Percentiles rank a stretch among this genome's conserved stretches.
Conservation (phyloP, 1,140 invertebrate species). For the Aethina tumida region DNA sequence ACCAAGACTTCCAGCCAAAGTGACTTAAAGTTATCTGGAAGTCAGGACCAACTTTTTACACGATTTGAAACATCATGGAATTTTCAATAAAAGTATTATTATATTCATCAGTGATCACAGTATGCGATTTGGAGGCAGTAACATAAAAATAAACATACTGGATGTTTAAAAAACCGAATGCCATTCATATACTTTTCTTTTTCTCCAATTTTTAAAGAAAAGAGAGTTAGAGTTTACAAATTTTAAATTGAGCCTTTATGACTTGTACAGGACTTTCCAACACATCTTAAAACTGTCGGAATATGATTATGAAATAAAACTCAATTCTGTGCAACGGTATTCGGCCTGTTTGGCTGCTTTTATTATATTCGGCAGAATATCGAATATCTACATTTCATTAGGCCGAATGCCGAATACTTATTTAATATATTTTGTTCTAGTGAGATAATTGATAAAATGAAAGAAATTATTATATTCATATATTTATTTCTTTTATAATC, state of each 20-base stretch:
- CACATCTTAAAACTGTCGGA: conserved; percentile 37
- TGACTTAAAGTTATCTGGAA: conserved; percentile 44
- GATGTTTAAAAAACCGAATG: conserved; percentile 80
- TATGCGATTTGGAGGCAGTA: conserved; percentile 61
- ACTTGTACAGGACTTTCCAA: conserved; percentile 54
- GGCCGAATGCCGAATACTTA: too few relatives aligned
- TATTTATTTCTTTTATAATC: too few relatives aligned
- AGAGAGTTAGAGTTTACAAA: conserved; percentile 44
- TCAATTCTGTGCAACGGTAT: too few relatives aligned
- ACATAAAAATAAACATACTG: conserved; percentile 54
- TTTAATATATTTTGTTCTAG: too few relatives aligned
- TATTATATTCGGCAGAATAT: too few relatives aligned
- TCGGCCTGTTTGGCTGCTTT: too few relatives aligned
- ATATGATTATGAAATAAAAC: conserved; percentile 33
- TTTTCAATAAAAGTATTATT: conserved; percentile 45
- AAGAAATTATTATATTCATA: too few relatives aligned
- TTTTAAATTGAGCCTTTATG: conserved; percentile 55
- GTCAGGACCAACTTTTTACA: conserved; percentile 44
- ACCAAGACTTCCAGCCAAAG: conserved; percentile 58
- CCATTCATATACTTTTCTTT: conserved; percentile 66
- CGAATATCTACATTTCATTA: too few relatives aligned
- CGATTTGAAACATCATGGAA: conserved; percentile 34
- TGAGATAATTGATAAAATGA: too few relatives aligned
- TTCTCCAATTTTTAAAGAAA: conserved; percentile 52
- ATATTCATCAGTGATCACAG: conserved; percentile 80